Evolutionary conservation across 2,113 vertebrate species (phyloP), one percentile per base, ranked within the genome.

Genomic region (Butorides virescens): DNA sequence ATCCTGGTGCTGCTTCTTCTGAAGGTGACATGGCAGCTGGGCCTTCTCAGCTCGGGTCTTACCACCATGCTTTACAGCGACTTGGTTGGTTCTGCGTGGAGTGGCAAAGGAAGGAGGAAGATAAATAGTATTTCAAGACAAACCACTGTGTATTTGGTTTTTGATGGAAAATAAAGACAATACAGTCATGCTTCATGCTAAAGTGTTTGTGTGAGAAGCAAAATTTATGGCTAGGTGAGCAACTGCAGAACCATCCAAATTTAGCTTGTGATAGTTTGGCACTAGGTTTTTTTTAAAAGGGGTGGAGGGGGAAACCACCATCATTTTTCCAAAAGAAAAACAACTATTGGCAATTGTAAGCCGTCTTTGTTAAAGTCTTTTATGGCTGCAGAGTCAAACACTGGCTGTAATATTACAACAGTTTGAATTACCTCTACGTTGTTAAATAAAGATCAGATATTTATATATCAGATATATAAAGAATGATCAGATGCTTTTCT

Each of bases 271-370:
- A 34, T 83, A 50, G 39, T 68, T 79, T 50, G 26, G 20, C 9
- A 11, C 15, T 63, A 19, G 12, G 27, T 67, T 55, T 72, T 5
- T 67, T 90, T 77, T 72, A 65, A 39, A 66, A 23, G 21, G 9
- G 13, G 14, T 44, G 9, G 19, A 6, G 5, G 5, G 5, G 5
- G 8, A 44, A 46, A 1, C 49, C 32, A 61, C 37, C 4, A 4
- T 56, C 21, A 9, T 73, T 84, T 32, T 91, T 87, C 39, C 42
- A 39, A 30, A 52, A 85, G 23, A 72, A 88, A 37, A 2, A 1
- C 30, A 66, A 11, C 21, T 81, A 25, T 25, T 90, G 12, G 30
- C 36, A 79, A 15, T 62, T 44, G 61, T 56, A 66, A 66, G 7
- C 22, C 10, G 3, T 66, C 39, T 44, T 39, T 58, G 8, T 53